Conservation (phyloP, 2,113 vertebrate species). For the Mirza zaza region DNA sequence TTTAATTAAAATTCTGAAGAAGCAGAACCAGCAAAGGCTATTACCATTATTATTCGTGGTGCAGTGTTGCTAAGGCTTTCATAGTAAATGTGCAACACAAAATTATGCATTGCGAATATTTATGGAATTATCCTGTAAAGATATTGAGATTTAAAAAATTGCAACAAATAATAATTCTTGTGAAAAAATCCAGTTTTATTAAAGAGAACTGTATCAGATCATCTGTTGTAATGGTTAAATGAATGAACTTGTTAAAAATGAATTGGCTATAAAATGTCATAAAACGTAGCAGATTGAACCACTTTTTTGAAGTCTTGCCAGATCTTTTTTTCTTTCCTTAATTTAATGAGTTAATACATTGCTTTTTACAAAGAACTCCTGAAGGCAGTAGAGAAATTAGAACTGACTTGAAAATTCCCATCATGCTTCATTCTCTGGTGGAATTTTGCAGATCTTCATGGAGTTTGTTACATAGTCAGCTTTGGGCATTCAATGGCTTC, state of each 20-base stretch:
- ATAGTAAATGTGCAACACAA: neutral
- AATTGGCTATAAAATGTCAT: constrained; percentile 51
- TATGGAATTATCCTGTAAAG: neutral
- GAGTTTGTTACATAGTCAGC: constrained; percentile 51
- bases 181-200: constrained; percentile 15
- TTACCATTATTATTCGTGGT: constrained; percentile 30
- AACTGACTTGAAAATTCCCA: constrained; percentile 55
- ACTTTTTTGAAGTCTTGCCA: neutral
- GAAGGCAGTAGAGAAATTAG: constrained; percentile 63
- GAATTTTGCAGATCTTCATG: constrained; percentile 60
- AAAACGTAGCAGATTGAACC: constrained; percentile 32
- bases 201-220: constrained; percentile 50
- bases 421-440: constrained; percentile 40
- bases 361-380: constrained; percentile 40
- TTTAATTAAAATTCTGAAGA: constrained; percentile 63
- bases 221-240: constrained; percentile 54
- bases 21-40: neutral
- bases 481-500: constrained; percentile 62
- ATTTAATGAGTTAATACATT: constrained; percentile 50
- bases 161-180: neutral
- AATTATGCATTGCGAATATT: neutral
- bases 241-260: constrained; percentile 60
- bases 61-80: neutral
- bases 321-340: constrained; percentile 16
- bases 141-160: neutral